These are phyloP conservation scores for Onychomys torridus DNA, from an alignment of 2,797 vertebrate genomes.

Conservation along the genomic window DNA sequence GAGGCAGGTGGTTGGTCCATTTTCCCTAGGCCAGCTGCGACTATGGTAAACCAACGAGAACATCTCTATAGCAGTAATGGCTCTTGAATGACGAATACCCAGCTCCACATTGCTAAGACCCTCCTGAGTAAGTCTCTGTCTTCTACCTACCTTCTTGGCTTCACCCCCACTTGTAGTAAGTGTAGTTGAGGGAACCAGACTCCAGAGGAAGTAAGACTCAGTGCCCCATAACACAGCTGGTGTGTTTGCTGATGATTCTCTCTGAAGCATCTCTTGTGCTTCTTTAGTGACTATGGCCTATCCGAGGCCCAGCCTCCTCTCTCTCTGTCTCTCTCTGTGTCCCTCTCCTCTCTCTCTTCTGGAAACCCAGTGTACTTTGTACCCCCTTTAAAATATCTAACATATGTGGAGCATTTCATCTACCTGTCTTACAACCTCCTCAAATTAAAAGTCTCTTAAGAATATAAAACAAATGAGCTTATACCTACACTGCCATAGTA, in stretches of 20 bases:
- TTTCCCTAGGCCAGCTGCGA: not conserved
- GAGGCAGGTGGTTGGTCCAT: not conserved
- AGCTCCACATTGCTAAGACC: not conserved
- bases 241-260: not conserved
- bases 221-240: not conserved
- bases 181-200: not conserved
- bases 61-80: not conserved
- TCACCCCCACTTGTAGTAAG: not conserved
- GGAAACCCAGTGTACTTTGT: not conserved
- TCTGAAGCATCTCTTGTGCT: not conserved
- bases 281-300: not conserved
- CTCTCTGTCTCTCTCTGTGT: not conserved
- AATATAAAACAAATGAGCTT: not conserved
- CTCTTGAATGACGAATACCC: conserved; percentile 28
- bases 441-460: conserved; percentile 28
- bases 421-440: not conserved
- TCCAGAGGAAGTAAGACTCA: not conserved
- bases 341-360: not conserved
- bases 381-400: not conserved
- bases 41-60: not conserved
- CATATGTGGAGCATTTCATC: not conserved
- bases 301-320: not conserved
- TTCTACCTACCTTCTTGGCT: not conserved
- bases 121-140: not conserved
- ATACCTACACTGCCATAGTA: not conserved